Conservation (phyloP, 2,797 vertebrate species). For the Poeciliopsis infans region DNA sequence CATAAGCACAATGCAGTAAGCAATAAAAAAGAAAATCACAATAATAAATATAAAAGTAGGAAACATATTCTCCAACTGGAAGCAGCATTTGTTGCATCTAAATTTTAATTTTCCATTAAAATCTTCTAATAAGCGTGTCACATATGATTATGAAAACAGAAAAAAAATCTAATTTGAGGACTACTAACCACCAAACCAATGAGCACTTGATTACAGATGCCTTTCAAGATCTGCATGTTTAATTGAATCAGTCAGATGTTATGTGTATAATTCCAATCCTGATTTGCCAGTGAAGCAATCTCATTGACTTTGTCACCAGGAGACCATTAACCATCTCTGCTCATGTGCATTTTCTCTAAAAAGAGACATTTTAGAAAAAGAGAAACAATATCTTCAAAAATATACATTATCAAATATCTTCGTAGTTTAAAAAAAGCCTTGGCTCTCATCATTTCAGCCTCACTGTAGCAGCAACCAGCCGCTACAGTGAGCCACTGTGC, state of each 20-base stretch:
- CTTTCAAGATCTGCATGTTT: background rate
- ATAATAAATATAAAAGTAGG: background rate
- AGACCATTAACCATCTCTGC: background rate
- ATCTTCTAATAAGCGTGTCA: background rate
- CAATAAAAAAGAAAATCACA: background rate
- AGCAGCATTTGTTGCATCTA: background rate
- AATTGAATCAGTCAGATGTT: background rate
- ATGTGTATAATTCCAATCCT: background rate
- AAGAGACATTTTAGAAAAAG: background rate
- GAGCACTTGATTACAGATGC: background rate
- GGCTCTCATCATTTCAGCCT: background rate
- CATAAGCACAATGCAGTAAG: background rate
- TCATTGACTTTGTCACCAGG: background rate
- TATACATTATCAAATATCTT: background rate
- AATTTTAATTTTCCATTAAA: background rate
- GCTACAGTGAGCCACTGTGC: constrained; percentile 14
- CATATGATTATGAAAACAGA: background rate
- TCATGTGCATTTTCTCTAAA: background rate
- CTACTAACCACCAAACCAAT: background rate
- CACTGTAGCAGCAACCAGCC: constrained; percentile 42
- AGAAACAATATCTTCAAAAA: background rate
- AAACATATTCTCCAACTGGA: background rate
- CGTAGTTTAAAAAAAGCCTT: background rate
- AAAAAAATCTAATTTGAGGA: background rate
- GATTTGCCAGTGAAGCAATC: background rate